Base-by-base conservation (phyloP, 2,797 vertebrate genomes). In the Siniperca undulata region DNA sequence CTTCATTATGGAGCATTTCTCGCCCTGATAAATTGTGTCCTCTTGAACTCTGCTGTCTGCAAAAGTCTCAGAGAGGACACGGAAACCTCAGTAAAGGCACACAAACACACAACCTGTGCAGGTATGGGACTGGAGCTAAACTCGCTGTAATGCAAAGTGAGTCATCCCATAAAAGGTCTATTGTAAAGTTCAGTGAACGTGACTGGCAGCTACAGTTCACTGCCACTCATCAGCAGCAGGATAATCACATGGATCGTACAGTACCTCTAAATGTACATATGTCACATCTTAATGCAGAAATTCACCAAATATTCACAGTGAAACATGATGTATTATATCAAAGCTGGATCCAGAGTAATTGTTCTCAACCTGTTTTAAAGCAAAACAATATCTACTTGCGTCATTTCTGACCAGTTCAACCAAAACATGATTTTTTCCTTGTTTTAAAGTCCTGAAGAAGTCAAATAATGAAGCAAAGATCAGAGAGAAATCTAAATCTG, bases 121-220 rank as follows among this genome's bases (percentile, higher is more conserved):
- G 70, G 59, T 40, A 16, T 27, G n/a, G 17, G 36, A 34, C 46
- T 3, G 1, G 7, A 2, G 40, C 11, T 42, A 22, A 67, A 53
- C 53, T 36, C 42, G n/a, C 17, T 55, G 36, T n/a, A 70, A 81
- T 62, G 85, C 36, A 71, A 86, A 78, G 36, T 72, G 76, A 88
- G 69, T 88, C 82, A 73, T 59, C 60, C 53, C 40, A 79, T 42
- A 59, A 83, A 80, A 22, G 22, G 36, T 69, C 53, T 36, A 40
- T 70, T 81, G 70, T 77, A 62, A 53, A 56, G 13, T 44, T 56
- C 38, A 22, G 53, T 66, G 58, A 68, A 56, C 56, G 56, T 60
- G 74, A 74, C 36, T 66, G 81, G 66, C 67, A 60, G 34, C 34
- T 59, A 14, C 16, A 48, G 60, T 38, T 50, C 24, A 40, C 46